Conservation (phyloP, 2,113 vertebrate species). For the Hylia prasina region DNA sequence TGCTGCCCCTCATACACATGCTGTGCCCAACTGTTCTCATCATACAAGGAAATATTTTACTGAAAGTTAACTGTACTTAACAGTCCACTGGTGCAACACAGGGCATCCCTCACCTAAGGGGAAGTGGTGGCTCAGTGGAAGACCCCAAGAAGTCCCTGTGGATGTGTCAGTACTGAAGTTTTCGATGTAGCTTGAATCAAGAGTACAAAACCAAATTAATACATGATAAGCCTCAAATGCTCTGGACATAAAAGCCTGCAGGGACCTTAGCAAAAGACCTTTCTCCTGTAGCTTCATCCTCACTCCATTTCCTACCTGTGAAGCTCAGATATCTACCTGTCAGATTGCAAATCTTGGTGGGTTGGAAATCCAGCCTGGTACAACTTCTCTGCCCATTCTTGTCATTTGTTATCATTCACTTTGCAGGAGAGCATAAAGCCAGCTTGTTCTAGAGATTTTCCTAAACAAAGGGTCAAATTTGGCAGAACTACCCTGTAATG, state of each 20-base stretch:
- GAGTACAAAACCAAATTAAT: background rate
- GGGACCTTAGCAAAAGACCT: background rate
- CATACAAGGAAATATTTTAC: background rate
- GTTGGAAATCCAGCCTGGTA: background rate
- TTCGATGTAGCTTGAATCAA: background rate
- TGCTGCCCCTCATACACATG: background rate
- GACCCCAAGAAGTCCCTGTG: background rate
- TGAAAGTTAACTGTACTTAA: background rate
- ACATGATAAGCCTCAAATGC: rapidly evolving
- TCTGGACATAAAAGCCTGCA: background rate
- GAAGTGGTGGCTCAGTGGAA: background rate
- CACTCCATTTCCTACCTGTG: background rate
- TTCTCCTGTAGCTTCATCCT: background rate
- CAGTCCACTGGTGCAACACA: background rate
- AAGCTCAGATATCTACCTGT: background rate
- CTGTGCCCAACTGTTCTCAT: background rate
- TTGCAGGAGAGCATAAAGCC: background rate
- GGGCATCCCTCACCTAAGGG: background rate
- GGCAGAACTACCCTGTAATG: background rate
- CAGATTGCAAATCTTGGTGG: background rate
- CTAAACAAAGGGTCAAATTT: background rate
- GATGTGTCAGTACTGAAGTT: background rate
- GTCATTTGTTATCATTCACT: background rate
- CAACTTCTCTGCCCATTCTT: background rate
- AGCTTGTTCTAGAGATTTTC: background rate